Evolutionary conservation across 2,797 vertebrate species (phyloP).

Genomic region (Malurus splendens): DNA sequence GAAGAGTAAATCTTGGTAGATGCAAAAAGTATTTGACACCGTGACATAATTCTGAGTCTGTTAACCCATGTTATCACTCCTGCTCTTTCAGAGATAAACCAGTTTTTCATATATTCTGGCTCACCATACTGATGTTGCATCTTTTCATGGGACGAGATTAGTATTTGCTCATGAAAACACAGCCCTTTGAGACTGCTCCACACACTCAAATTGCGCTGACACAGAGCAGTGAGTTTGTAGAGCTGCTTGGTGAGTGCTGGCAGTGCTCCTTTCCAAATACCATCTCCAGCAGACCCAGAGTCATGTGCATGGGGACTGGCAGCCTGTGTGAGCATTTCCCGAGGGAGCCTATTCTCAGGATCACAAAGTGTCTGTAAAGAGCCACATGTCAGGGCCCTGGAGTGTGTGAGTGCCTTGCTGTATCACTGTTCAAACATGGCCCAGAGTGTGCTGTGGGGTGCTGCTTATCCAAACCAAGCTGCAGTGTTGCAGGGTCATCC

Average conservation of each 20-base stretch:
- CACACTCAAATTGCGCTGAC: background rate
- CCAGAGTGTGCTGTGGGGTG: rapidly evolving
- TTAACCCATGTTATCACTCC: background rate
- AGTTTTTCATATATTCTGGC: background rate
- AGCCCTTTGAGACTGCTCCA: background rate
- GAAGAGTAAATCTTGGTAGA: background rate
- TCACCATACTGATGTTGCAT: background rate
- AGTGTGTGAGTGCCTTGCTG: background rate
- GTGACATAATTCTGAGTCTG: background rate
- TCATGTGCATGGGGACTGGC: background rate
- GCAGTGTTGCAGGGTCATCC: background rate
- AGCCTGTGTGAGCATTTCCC: background rate
- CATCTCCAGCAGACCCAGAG: conserved; percentile 2
- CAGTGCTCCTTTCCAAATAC: background rate
- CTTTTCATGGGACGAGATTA: background rate
- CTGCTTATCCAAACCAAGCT: background rate
- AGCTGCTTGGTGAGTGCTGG: conserved; percentile 27
- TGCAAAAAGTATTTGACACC: background rate
- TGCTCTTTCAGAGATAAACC: background rate
- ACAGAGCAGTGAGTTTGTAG: background rate
- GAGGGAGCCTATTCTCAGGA: background rate
- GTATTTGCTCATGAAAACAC: background rate
- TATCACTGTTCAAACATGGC: rapidly evolving
- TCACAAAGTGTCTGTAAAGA: background rate
- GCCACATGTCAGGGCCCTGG: background rate